Conservation (phyloP, 2,113 vertebrate genomes). For the Phocoena phocoena region DNA sequence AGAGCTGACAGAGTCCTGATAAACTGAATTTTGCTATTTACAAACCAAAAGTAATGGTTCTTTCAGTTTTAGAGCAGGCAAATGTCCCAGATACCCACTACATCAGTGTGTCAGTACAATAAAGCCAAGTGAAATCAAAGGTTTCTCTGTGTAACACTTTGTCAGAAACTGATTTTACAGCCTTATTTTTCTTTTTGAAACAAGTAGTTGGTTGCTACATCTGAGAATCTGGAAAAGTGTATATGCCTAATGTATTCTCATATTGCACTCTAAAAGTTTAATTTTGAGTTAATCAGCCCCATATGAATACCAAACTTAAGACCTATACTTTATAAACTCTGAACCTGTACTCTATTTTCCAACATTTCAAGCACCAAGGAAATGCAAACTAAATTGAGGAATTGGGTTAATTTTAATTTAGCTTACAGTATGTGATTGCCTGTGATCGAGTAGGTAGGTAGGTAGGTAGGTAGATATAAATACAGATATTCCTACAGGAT, state of each 20-base stretch:
- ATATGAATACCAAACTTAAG: conserved; percentile 35
- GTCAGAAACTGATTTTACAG: conserved; percentile 3
- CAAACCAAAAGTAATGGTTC: not conserved
- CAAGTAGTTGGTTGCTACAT: conserved; percentile 22
- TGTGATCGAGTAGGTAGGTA: conserved; percentile 59
- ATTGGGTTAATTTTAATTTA: conserved; percentile 63
- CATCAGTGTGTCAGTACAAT: conserved; percentile 6
- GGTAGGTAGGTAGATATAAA: not conserved
- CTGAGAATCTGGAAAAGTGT: not conserved
- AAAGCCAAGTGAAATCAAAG: conserved; percentile 15
- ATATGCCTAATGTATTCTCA: not conserved
- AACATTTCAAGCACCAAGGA: conserved; percentile 56
- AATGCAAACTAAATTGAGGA: conserved; percentile 49
- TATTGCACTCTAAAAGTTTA: conserved; percentile 34
- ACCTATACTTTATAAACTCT: conserved; percentile 33
- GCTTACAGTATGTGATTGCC: conserved; percentile 60
- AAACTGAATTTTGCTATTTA: not conserved
- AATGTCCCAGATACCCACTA: not conserved
- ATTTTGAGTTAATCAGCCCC: conserved; percentile 27
- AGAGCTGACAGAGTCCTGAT: not conserved
- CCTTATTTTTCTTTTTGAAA: conserved; percentile 42
- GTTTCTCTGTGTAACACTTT: not conserved
- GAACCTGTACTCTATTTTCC: conserved; percentile 35
- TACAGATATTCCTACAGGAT: conserved; percentile 71
- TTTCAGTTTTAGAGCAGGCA: conserved; percentile 18